phyloP scores from a whole-genome alignment of 2,888 invertebrate species.

The Thalpophila matura region DNA sequence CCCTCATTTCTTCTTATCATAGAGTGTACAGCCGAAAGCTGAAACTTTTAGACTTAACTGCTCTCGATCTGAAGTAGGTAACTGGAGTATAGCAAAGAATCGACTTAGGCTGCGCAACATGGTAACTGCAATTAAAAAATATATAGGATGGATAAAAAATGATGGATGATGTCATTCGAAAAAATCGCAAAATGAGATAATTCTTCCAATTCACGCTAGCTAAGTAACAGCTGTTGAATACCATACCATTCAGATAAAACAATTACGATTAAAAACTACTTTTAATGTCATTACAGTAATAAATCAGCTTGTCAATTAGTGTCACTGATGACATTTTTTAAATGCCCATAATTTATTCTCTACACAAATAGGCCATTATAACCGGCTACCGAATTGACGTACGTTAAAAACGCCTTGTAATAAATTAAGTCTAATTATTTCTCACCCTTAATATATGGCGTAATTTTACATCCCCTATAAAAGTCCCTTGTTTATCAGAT shows the following conservation, averaged over 20 bases:
- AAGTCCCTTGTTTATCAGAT: slow-evolving; percentile 32
- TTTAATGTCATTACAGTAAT: slow-evolving; percentile 50
- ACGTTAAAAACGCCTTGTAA: slow-evolving; percentile 40
- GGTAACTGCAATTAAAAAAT: slow-evolving; percentile 16
- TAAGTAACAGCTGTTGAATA: slow-evolving; percentile 46
- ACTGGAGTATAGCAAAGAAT: background rate
- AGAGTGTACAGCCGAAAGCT: background rate
- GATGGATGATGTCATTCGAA: slow-evolving; percentile 20
- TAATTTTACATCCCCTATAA: slow-evolving; percentile 34
- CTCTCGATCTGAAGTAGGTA: background rate
- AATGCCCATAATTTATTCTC: slow-evolving; percentile 53
- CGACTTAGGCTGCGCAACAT: background rate
- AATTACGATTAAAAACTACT: slow-evolving; percentile 29
- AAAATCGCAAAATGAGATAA: slow-evolving; percentile 17
- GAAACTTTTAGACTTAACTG: background rate
- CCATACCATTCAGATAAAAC: slow-evolving; percentile 27
- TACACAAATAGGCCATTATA: slow-evolving; percentile 48
- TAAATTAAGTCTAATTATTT: slow-evolving; percentile 61
- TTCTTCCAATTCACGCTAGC: slow-evolving; percentile 13
- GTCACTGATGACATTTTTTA: slow-evolving; percentile 56
- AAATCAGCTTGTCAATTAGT: slow-evolving; percentile 65
- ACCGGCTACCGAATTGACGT: slow-evolving; percentile 55
- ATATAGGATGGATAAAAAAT: slow-evolving; percentile 30
- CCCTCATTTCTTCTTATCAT: too few relatives aligned
- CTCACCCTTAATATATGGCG: slow-evolving; percentile 37